Evolutionary conservation across 2,888 invertebrate species (phyloP), one percentile per base, ranked within the genome.

Genomic region (Orthosia cruda): DNA sequence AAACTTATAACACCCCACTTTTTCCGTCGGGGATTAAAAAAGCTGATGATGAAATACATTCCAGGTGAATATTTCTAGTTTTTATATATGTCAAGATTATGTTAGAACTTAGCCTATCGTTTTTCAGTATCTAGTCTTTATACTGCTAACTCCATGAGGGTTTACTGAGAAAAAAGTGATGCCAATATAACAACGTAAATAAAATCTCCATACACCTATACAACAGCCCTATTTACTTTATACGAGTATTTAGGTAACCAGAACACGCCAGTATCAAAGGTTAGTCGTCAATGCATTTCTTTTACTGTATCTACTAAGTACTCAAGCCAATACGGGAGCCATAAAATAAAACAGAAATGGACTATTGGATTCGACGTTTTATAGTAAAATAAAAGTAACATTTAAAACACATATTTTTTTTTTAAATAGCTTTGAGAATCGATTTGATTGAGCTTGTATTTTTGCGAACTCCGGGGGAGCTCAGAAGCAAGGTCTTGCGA

Each of bases 271-370:
- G 67, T 52, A 20, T 66, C 54, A 65, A 45, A 54, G 26, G 49
- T 63, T 49, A 49, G 26, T n/a, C 23, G 15, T 62, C 13, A 49
- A 50, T 26, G 54, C 20, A 69, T 47, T 50, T 57, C 9, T 64
- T 59, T 58, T 45, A 69, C 12, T 40, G 11, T 13, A 26, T 4
- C 0, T 45, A 57, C 23, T 15, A 52, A 23, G n/a, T 47, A 23
- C n/a, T 63, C 16, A 47, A 65, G 16, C 40, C 18, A 74, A 45
- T 20, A 47, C 11, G 12, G 45, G 4, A 32, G 57, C 26, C 26
- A 32, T 74, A 65, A 50, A 74, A 74, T 74, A 47, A 75, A 74
- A 74, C 50, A 32, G 58, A 75, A 58, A 75, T 67, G 20, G 67
- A 52, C 20, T 13, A 58, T 50, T 13, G 45, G 15, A 66, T 20